Conservation (phyloP, 2,888 invertebrate species). For the Eristalis tenax region DNA sequence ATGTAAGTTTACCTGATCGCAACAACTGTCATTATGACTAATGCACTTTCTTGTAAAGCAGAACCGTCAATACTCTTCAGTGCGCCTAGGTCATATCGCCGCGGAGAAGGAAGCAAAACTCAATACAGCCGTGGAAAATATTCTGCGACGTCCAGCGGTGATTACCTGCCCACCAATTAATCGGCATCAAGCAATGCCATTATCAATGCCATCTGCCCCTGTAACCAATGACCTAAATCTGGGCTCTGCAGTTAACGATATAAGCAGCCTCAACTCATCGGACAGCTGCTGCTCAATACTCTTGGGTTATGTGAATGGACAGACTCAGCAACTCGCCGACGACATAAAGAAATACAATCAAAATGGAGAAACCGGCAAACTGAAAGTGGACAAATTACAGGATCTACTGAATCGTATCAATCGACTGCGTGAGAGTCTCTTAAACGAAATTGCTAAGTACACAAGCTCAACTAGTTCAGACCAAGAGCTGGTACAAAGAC, state of each 20-base stretch:
- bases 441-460: constrained; percentile 76
- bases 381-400: constrained; percentile 75
- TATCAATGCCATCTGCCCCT: not conserved
- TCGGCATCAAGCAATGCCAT: not conserved
- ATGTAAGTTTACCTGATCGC: constrained; percentile 73
- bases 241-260: constrained; percentile 12
- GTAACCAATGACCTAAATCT: constrained; percentile 22
- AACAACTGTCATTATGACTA: not conserved
- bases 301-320: constrained; percentile 78
- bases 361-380: constrained; percentile 59
- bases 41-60: constrained; percentile 50
- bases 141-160: constrained; percentile 78
- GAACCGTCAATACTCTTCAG: constrained; percentile 81
- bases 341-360: constrained; percentile 75
- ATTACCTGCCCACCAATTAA: constrained; percentile 78
- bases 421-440: constrained; percentile 75
- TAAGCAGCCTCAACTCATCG: constrained; percentile 72
- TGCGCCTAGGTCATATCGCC: constrained; percentile 81
- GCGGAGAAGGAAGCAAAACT: constrained; percentile 82
- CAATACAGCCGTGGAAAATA: constrained; percentile 82
- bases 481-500: constrained; percentile 35
- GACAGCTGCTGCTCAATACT: constrained; percentile 79
- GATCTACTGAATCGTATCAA: constrained; percentile 77
- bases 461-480: constrained; percentile 41
- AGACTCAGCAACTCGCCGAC: constrained; percentile 76